Base-by-base conservation (phyloP, 2,113 vertebrate species). In the Callipepla squamata region DNA sequence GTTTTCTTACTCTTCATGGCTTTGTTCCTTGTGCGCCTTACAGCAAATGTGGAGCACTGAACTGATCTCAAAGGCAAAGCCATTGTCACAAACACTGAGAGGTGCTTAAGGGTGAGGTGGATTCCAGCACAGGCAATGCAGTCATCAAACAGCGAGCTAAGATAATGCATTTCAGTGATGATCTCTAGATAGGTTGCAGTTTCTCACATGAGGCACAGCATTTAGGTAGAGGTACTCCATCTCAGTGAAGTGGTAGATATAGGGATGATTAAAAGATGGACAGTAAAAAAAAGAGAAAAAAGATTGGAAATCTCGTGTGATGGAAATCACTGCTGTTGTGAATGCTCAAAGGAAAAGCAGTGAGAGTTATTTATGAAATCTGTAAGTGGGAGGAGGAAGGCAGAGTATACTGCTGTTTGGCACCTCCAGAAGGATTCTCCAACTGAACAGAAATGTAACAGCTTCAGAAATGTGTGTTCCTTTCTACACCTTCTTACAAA, bases 81-180 rank as follows among this genome's bases (percentile, higher is more conserved):
- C 17, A 11, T 26, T 53, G 51, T 28, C 51, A 30, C 26, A 53
- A 17, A 53, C 26, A 2, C 34, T 36, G 7, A 1, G 3, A 42
- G 61, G 44, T 55, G 19, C 18, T 11, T 11, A 7, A 28, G 28
- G 7, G 45, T 22, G 58, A 57, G 75, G 7, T 22, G 45, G 13
- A 16, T 28, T 7, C 12, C 13, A 0, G 11, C 23, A 3, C 2
- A 17, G 51, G 36, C 51, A 32, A 0, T 3, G 47, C 10, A 51
- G 12, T 28, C n/a, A 45, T 40, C 19, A 5, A 26, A 7, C 36
- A 40, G 61, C 8, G 40, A 67, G n/a, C 14, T 50, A 14, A 20
- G 61, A 9, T 18, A 0, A 19, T 13, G 6, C 36, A 2, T 3
- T 16, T 40, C 26, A 8, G 1, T 34, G 57, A 30, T 28, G 6